phyloP scores from a whole-genome alignment of 2,888 invertebrate species.

The Allacma fusca region DNA sequence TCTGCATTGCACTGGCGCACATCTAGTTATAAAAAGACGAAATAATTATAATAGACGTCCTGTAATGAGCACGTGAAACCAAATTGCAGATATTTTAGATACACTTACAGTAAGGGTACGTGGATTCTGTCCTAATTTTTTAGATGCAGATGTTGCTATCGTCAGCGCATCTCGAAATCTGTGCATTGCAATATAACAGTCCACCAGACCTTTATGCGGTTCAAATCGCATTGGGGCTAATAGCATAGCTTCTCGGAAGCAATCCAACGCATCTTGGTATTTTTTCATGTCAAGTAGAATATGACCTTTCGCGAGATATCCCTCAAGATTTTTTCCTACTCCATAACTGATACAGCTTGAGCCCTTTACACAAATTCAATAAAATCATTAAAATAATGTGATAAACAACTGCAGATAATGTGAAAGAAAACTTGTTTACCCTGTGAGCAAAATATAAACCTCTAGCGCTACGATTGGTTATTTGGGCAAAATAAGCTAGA shows the following conservation, averaged over 20 bases:
- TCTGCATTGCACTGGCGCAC: slow-evolving; percentile 77
- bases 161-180: slow-evolving; percentile 77
- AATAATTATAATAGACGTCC: too few species aligned
- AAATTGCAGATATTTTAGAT: too few species aligned
- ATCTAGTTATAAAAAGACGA: slow-evolving; percentile 67
- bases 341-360: slow-evolving; percentile 46
- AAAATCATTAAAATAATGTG: background rate
- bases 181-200: slow-evolving; percentile 75
- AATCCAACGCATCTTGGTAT: slow-evolving; percentile 72
- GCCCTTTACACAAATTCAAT: slow-evolving; percentile 47
- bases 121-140: slow-evolving; percentile 76
- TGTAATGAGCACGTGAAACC: too few species aligned
- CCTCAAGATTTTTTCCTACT: slow-evolving; percentile 68
- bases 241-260: slow-evolving; percentile 73
- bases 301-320: slow-evolving; percentile 76
- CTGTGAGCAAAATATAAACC: slow-evolving; percentile 79
- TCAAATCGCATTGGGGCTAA: slow-evolving; percentile 74
- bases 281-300: slow-evolving; percentile 74
- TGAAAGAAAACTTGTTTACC: slow-evolving; percentile 63
- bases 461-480: slow-evolving; percentile 72
- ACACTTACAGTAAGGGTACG: slow-evolving; percentile 75
- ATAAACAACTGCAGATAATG: background rate
- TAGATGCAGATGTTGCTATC: slow-evolving; percentile 76
- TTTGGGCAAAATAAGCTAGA: slow-evolving; percentile 75
- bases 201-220: slow-evolving; percentile 79